Percentiles rank a stretch among this genome's conserved stretches.
Evolutionary conservation across 1,140 invertebrate species (phyloP).

Genomic region (Diorhabda elongata): DNA sequence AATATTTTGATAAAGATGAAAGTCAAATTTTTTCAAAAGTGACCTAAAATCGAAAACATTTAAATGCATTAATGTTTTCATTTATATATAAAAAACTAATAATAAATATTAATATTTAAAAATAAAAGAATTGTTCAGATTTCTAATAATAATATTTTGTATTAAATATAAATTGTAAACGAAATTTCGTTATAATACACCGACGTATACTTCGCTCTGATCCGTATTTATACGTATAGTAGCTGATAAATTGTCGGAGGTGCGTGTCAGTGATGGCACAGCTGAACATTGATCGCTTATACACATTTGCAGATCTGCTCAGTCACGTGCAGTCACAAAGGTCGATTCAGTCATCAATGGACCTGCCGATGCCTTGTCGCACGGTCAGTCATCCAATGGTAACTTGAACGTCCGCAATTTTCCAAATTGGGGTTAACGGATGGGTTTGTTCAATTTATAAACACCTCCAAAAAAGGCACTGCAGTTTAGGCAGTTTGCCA

Average conservation of each 20-base stretch:
- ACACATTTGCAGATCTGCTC: conserved; percentile 59
- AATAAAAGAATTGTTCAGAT: too few species aligned
- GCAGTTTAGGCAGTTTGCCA: not conserved
- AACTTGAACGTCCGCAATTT: conserved; percentile 33
- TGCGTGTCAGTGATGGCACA: conserved; percentile 63
- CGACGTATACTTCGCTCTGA: too few species aligned
- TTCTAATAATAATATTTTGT: too few species aligned
- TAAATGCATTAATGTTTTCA: too few species aligned
- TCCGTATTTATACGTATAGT: too few species aligned
- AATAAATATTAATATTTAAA: too few species aligned
- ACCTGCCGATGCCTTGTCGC: conserved; percentile 51
- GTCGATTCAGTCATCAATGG: conserved; percentile 57
- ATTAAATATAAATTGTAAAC: too few species aligned
- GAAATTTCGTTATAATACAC: too few species aligned
- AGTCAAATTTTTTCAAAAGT: too few species aligned
- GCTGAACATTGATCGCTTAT: conserved; percentile 63
- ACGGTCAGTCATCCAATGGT: conserved; percentile 26
- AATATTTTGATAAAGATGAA: too few species aligned
- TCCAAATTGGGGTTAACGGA: conserved; percentile 23
- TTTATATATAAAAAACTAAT: too few species aligned
- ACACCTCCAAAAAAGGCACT: not conserved
- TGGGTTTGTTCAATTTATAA: not conserved
- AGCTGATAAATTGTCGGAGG: conserved; percentile 44
- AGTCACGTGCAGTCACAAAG: conserved; percentile 51
- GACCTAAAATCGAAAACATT: too few species aligned